Conservation (phyloP, 2,888 invertebrate genomes). For the Rutpela maculata region DNA sequence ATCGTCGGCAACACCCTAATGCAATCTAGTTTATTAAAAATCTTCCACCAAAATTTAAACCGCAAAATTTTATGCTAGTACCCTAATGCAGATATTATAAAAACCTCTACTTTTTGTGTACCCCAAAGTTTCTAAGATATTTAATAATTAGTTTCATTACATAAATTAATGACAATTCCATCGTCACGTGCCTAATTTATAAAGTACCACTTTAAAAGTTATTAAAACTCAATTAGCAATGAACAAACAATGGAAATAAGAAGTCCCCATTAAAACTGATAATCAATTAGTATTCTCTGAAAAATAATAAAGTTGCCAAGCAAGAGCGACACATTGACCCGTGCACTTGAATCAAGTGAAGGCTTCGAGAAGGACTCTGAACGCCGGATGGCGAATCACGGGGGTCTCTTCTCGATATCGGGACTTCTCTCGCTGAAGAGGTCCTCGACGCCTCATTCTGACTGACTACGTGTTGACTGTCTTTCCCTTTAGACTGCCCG, state of each 20-base stretch:
- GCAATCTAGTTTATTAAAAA: no score
- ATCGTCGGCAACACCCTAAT: no score
- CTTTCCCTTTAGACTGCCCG: conserved; percentile 31
- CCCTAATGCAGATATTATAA: no score
- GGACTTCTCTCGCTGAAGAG: conserved; percentile 34
- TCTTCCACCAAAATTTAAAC: no score
- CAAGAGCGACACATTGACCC: conserved; percentile 36
- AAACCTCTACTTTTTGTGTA: no score
- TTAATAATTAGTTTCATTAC: not conserved
- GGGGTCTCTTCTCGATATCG: conserved; percentile 29
- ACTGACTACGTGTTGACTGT: conserved; percentile 50
- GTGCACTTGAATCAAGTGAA: conserved; percentile 28
- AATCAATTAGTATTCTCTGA: conserved; percentile 28
- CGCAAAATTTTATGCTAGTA: no score
- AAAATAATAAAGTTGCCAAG: conserved; percentile 29
- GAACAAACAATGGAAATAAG: not conserved
- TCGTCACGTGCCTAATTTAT: not conserved
- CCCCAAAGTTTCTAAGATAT: not conserved
- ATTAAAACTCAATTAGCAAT: not conserved
- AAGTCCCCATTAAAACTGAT: conserved; percentile 18
- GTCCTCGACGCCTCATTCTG: conserved; percentile 35
- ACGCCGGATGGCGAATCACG: conserved; percentile 14
- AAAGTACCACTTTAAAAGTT: not conserved
- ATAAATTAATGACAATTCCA: not conserved
- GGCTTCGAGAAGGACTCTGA: conserved; percentile 25